These are phyloP conservation scores for Xenus cinereus DNA, from an alignment of 2,113 vertebrate species.

Conservation along the genomic window DNA sequence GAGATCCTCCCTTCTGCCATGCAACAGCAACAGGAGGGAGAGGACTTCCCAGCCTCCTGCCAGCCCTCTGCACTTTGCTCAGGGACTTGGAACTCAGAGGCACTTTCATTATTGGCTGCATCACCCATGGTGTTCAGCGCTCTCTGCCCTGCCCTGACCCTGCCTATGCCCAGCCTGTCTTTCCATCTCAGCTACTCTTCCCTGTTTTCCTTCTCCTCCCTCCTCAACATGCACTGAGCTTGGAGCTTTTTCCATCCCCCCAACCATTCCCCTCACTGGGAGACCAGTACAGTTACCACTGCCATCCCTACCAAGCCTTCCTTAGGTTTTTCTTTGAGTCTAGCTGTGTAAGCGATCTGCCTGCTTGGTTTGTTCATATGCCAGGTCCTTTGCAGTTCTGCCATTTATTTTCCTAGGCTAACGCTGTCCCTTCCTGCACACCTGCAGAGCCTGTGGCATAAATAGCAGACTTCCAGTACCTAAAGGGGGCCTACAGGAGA, in stretches of 20 bases:
- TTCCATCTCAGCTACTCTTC: neutral
- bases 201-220: neutral
- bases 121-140: neutral
- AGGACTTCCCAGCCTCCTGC: neutral
- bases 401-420: neutral
- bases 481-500: too few species aligned
- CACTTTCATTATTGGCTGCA: neutral
- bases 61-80: neutral
- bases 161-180: neutral
- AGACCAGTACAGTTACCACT: neutral
- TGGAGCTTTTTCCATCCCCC: neutral
- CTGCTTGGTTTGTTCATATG: neutral
- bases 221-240: neutral
- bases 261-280: neutral
- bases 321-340: neutral
- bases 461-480: too few species aligned
- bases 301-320: neutral
- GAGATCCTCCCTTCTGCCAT: neutral
- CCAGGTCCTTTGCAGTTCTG: neutral
- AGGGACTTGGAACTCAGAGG: neutral
- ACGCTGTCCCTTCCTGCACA: neutral
- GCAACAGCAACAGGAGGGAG: neutral
- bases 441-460: neutral
- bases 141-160: neutral
- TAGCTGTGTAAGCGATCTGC: neutral